Percentiles rank a stretch among this genome's conserved stretches.
phyloP scores from a whole-genome alignment of 2,888 invertebrate species.

The Stenchaetothrips biformis region DNA sequence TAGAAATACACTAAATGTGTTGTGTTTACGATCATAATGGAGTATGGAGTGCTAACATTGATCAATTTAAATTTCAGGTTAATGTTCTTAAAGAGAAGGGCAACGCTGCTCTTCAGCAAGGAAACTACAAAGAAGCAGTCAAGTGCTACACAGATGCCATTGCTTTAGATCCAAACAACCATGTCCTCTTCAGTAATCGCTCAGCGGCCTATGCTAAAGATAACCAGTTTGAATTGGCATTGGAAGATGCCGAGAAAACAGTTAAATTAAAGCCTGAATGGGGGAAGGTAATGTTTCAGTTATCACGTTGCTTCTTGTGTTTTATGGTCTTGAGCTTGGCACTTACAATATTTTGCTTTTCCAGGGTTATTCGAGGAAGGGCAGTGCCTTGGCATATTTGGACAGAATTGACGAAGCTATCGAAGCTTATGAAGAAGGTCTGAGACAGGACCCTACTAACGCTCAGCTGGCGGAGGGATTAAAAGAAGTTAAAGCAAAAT shows the following conservation, averaged over 20 bases:
- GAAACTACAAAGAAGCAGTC: constrained; percentile 74
- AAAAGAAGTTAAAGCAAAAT: constrained; percentile 54
- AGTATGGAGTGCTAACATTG: neutral
- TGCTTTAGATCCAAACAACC: constrained; percentile 69
- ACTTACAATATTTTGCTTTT: constrained; percentile 28
- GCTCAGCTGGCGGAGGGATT: constrained; percentile 64
- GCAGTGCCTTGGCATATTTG: constrained; percentile 74
- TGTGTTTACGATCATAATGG: neutral
- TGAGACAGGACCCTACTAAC: constrained; percentile 68
- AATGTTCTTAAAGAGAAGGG: constrained; percentile 79
- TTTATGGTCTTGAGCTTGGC: neutral
- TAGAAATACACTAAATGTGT: neutral
- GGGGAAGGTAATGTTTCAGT: constrained; percentile 55
- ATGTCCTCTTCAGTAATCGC: constrained; percentile 86
- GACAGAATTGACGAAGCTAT: constrained; percentile 70
- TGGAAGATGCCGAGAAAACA: constrained; percentile 81
- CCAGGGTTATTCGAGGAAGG: constrained; percentile 76
- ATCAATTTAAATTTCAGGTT: constrained; percentile 55
- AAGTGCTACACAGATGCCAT: constrained; percentile 78
- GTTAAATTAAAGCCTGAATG: constrained; percentile 75
- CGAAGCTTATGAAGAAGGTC: constrained; percentile 67
- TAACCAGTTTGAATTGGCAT: constrained; percentile 65
- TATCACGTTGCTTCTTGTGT: neutral
- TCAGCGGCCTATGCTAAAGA: constrained; percentile 86
- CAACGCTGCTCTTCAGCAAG: constrained; percentile 73